Conservation (phyloP, 2,888 invertebrate species). For the Rotaria sp. region DNA sequence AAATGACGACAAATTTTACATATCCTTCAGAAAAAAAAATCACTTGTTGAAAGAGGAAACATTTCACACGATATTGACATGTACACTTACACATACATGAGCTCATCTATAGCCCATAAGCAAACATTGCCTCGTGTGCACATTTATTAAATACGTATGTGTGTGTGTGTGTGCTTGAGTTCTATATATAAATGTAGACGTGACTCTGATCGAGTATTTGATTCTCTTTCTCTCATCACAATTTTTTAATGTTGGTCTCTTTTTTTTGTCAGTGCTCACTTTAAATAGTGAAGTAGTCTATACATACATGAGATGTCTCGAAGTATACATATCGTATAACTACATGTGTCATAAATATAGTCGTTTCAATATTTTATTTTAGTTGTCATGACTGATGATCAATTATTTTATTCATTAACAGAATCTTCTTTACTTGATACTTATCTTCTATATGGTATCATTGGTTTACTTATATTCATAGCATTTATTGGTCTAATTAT, state of each 20-base stretch:
- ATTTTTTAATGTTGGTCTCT: neutral
- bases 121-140: neutral
- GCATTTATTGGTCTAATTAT: neutral
- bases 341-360: neutral
- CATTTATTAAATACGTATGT: neutral
- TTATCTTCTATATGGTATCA: neutral
- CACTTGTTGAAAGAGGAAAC: neutral
- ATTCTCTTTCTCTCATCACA: neutral
- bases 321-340: neutral
- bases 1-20: too few species aligned
- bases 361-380: neutral
- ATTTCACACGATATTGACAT: neutral
- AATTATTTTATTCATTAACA: neutral
- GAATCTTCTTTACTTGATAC: neutral
- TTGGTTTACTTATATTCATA: neutral
- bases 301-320: too few species aligned
- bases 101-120: neutral
- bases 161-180: neutral
- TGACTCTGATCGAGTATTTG: neutral
- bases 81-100: neutral
- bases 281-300: neutral
- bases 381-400: neutral
- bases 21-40: neutral
- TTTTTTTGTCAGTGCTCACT: neutral
- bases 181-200: neutral